These are phyloP conservation scores for Tipula lateralis DNA, from an alignment of 2,888 invertebrate genomes.

Conservation along the genomic window DNA sequence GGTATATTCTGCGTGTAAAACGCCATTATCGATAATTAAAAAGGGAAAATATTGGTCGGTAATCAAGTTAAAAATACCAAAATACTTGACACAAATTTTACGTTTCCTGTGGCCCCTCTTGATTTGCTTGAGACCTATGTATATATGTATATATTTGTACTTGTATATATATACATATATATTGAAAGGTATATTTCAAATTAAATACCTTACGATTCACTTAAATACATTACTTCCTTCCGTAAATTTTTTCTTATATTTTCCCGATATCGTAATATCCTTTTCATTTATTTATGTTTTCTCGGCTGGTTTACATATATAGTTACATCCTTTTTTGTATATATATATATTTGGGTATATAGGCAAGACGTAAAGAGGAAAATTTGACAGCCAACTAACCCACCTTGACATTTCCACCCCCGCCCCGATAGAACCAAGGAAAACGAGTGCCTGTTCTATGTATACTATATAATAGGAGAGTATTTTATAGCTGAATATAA, in stretches of 20 bases:
- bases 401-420: background rate
- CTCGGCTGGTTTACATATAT: background rate
- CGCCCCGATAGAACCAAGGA: background rate
- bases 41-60: background rate
- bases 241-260: background rate
- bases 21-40: background rate
- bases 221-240: constrained; percentile 24
- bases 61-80: background rate
- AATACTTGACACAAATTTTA: background rate
- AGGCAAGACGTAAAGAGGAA: background rate
- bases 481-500: background rate
- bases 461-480: background rate
- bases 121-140: no score
- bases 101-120: background rate
- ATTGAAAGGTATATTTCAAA: background rate
- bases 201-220: background rate
- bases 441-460: background rate
- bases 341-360: background rate
- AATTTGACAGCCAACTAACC: background rate
- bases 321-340: background rate
- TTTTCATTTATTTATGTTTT: background rate
- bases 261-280: background rate
- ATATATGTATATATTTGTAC: background rate
- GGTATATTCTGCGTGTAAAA: background rate
- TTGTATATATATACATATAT: background rate